Conservation (phyloP, 2,797 vertebrate genomes). For the Xenentodon cancila region DNA sequence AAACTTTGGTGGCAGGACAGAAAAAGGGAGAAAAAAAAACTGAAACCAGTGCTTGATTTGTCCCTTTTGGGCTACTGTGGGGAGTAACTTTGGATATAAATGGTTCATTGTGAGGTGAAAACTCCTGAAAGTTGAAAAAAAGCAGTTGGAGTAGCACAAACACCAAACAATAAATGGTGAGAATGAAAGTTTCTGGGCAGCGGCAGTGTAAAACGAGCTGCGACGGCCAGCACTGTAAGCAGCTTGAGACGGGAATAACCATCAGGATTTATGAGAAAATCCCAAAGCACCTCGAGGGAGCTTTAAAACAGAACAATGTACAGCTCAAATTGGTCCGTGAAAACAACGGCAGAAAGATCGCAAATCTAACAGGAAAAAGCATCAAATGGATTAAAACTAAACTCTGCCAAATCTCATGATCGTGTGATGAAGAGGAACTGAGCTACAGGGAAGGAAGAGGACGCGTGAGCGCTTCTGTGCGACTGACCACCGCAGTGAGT, state of each 20-base stretch:
- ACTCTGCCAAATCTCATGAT: slow-evolving; percentile 34
- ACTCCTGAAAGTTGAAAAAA: too few species aligned
- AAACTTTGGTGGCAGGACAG: too few species aligned
- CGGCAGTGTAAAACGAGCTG: too few species aligned
- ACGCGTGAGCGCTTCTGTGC: slow-evolving; percentile 18
- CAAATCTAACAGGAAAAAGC: neutral
- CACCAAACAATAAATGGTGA: too few species aligned
- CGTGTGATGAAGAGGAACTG: slow-evolving; percentile 49
- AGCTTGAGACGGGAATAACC: neutral
- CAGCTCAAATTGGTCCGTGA: neutral
- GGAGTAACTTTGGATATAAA: too few species aligned
- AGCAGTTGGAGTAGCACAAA: too few species aligned
- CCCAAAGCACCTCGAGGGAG: neutral
- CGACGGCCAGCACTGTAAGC: too few species aligned
- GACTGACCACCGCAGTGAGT: slow-evolving; percentile 52
- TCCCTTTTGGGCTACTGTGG: too few species aligned
- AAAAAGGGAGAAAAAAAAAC: too few species aligned
- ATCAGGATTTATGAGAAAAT: slow-evolving; percentile 1
- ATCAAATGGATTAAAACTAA: slow-evolving; percentile 16
- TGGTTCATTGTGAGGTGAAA: too few species aligned
- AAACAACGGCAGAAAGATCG: neutral
- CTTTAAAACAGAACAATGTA: neutral
- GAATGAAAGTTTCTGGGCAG: too few species aligned
- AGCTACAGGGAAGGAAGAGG: neutral
- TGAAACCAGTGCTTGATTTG: too few species aligned